Base-by-base conservation (phyloP, 2,113 vertebrate genomes). In the Redunca redunca region DNA sequence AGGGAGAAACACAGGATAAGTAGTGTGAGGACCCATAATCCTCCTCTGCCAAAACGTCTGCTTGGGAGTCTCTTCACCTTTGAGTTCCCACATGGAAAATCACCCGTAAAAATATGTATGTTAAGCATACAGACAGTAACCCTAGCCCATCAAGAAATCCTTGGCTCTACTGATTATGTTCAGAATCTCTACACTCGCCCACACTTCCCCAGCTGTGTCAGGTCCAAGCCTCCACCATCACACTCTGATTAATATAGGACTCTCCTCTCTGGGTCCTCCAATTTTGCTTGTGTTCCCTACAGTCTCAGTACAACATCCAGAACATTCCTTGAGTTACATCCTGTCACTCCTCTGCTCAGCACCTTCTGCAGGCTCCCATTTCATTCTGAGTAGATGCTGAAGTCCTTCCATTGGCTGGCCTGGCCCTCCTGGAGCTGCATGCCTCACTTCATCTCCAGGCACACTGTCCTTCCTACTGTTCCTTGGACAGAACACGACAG, bases 1-100 rank as follows among this genome's bases (percentile, higher is more conserved):
- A 23, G 2, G 48, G 48, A 6, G 26, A 53, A 71, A 17, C 13
- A 62, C n/a, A 43, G 3, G 0, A 14, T n/a, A 7, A 6, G 4
- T 40, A 58, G 40, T 40, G 7, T 26, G 43, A 48, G 50, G 46
- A 64, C 33, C 2, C 16, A 7, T 40, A n/a, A 52, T 50, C 33
- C n/a, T 52, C 17, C 43, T 52, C 67, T 62, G 12, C 12, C 23
- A 50, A 55, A n/a, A 81, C 28, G 36, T 46, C 48, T 46, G 14
- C 21, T 55, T 43, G 50, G 9, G 28, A 46, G 36, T 46, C 28
- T 74, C 50, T 71, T 71, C 30, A 26, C 14, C 21, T 71, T 57
- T 84, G 26, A n/a, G 15, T 10, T 48, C 15, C 14, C 19, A 67
- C 2, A 15, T 28, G 9, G 50, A 26, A 91, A 55, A 82, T 67